Conservation (phyloP, 2,888 invertebrate species). For the Clistopyga incitator region DNA sequence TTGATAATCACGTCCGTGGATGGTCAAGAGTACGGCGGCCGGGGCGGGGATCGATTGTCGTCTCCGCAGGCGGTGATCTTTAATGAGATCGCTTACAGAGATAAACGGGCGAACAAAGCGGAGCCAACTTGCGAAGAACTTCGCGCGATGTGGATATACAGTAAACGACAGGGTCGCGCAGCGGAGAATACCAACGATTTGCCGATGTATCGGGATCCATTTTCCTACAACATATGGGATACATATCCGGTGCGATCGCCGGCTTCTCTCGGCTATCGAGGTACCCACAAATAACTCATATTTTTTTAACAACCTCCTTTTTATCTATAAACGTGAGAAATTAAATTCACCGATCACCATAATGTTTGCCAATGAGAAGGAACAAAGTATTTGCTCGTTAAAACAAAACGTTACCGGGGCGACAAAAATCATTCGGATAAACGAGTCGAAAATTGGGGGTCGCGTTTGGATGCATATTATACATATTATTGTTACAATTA, state of each 20-base stretch:
- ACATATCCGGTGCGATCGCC: conserved; percentile 85
- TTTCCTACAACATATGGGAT: conserved; percentile 93
- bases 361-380: too few species aligned
- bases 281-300: conserved; percentile 66
- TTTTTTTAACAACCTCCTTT: background rate
- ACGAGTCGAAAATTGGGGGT: too few species aligned
- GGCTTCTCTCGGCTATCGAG: conserved; percentile 76
- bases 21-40: conserved; percentile 28
- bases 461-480: too few species aligned
- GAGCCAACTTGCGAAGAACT: conserved; percentile 95
- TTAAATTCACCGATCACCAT: too few species aligned
- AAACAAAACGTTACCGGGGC: too few species aligned
- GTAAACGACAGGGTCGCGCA: conserved; percentile 94
- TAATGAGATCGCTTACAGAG: conserved; percentile 71
- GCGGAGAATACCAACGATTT: conserved; percentile 95
- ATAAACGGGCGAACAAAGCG: conserved; percentile 82
- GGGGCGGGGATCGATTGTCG: conserved; percentile 40
- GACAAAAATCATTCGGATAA: too few species aligned
- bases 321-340: too few species aligned
- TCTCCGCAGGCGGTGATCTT: conserved; percentile 61
- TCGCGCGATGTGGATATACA: conserved; percentile 96
- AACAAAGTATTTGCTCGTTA: too few species aligned
- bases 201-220: conserved; percentile 92
- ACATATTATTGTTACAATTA: too few species aligned
- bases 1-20: conserved; percentile 51